Evolutionary conservation across 2,888 invertebrate genomes (phyloP).

Genomic region (Listrodromus nycthemerus): DNA sequence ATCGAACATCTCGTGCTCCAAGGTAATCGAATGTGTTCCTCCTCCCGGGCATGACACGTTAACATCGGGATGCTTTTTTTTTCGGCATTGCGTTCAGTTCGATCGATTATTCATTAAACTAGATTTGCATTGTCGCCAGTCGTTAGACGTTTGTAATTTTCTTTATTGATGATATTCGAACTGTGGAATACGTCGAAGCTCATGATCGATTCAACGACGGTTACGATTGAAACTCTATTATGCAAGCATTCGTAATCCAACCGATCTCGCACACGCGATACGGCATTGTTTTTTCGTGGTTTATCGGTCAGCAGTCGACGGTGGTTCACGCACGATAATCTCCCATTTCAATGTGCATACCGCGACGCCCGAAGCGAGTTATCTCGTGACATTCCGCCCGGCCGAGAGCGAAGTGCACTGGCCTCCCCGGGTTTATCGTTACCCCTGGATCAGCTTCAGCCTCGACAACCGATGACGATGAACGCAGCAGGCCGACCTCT

Average conservation of each 20-base stretch:
- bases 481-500: neutral
- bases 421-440: slow-evolving; percentile 58
- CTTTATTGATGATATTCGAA: slow-evolving; percentile 29
- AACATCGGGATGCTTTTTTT: too few relatives aligned
- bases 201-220: neutral
- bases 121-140: neutral
- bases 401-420: slow-evolving; percentile 60
- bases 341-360: neutral
- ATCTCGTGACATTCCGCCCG: slow-evolving; percentile 46
- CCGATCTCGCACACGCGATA: too few relatives aligned
- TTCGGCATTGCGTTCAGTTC: neutral
- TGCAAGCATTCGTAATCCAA: too few relatives aligned
- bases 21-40: slow-evolving; percentile 65
- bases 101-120: neutral
- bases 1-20: slow-evolving; percentile 69
- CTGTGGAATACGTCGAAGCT: neutral
- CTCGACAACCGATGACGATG: slow-evolving; percentile 20
- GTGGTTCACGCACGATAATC: slow-evolving; percentile 9
- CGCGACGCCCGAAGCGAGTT: slow-evolving; percentile 26
- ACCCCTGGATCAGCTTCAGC: slow-evolving; percentile 43
- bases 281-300: neutral
- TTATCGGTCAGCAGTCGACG: neutral
- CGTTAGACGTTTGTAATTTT: slow-evolving; percentile 6
- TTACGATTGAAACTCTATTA: neutral
- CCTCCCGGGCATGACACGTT: slow-evolving; percentile 65